These are phyloP conservation scores for Zaprionus tsacasi DNA, from an alignment of 1,140 invertebrate genomes.

Conservation along the genomic window DNA sequence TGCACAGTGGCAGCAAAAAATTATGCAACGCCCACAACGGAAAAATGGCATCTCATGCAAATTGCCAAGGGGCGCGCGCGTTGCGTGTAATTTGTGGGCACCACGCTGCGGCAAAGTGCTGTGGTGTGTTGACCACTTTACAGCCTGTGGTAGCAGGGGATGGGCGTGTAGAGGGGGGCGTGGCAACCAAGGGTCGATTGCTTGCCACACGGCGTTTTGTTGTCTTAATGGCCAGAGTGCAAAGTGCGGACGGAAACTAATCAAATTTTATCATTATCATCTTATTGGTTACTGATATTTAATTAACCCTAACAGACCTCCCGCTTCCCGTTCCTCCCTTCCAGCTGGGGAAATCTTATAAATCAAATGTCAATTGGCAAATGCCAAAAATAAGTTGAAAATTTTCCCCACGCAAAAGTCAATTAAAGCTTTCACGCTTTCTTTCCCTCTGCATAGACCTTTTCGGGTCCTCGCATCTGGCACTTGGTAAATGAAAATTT, in stretches of 20 bases:
- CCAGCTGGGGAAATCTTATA: not conserved
- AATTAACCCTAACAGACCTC: not conserved
- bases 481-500: conserved; percentile 61
- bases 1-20: conserved; percentile 34
- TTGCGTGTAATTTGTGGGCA: conserved; percentile 42
- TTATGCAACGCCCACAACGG: conserved; percentile 53
- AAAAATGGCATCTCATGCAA: conserved; percentile 61
- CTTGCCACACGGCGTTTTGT: conserved; percentile 2
- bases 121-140: conserved; percentile 45
- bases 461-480: not conserved
- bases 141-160: not conserved
- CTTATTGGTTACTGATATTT: not conserved
- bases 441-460: not conserved
- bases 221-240: conserved; percentile 22
- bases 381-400: not conserved
- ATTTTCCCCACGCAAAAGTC: conserved; percentile 9
- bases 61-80: conserved; percentile 33
- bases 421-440: conserved; percentile 33
- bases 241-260: not conserved
- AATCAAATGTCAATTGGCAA: not conserved
- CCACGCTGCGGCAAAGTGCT: conserved; percentile 36
- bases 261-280: not conserved
- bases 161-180: not conserved
- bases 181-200: not conserved
- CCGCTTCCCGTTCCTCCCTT: not conserved